Percentiles rank a stretch among this genome's conserved stretches.
phyloP scores from a whole-genome alignment of 2,797 vertebrate genomes.

The Hypotaenidia okinawae region DNA sequence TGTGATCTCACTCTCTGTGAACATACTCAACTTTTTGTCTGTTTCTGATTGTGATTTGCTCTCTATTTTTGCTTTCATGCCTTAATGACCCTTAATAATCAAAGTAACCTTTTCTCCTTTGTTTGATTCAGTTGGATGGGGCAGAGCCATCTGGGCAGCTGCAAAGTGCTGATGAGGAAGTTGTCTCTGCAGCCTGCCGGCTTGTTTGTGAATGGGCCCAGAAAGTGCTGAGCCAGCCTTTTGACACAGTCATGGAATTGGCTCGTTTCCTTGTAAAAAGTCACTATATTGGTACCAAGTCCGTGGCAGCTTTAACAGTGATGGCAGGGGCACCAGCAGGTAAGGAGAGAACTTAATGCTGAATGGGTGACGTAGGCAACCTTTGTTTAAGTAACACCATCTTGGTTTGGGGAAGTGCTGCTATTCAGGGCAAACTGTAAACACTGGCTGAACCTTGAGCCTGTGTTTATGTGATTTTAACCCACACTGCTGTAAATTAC shows the following conservation, averaged over 20 bases:
- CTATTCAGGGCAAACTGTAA: not conserved
- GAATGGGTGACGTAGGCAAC: not conserved
- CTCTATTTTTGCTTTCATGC: not conserved
- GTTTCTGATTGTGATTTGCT: not conserved
- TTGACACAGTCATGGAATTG: conserved; percentile 93
- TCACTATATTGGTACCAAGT: conserved; percentile 98
- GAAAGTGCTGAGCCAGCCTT: conserved; percentile 97
- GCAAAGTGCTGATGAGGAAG: conserved; percentile 90
- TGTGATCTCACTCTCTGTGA: not conserved
- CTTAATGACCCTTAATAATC: conserved; percentile 6
- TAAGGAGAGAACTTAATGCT: conserved; percentile 61
- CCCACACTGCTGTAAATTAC: not conserved
- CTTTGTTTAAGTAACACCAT: not conserved
- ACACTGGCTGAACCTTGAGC: not conserved
- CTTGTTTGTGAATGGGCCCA: conserved; percentile 99
- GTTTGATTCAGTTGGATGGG: conserved; percentile 85
- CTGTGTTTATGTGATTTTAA: not conserved
- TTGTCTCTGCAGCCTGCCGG: conserved; percentile 92
- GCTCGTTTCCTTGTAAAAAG: conserved; percentile 98
- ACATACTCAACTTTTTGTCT: not conserved
- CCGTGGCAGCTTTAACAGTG: conserved; percentile 93
- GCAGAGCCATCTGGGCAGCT: conserved; percentile 87
- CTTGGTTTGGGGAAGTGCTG: not conserved
- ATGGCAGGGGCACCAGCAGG: conserved; percentile 93
- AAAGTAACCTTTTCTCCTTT: conserved; percentile 44